Evolutionary conservation across 2,888 invertebrate genomes (phyloP).

Genomic region (Lissocephala sabroskyi): DNA sequence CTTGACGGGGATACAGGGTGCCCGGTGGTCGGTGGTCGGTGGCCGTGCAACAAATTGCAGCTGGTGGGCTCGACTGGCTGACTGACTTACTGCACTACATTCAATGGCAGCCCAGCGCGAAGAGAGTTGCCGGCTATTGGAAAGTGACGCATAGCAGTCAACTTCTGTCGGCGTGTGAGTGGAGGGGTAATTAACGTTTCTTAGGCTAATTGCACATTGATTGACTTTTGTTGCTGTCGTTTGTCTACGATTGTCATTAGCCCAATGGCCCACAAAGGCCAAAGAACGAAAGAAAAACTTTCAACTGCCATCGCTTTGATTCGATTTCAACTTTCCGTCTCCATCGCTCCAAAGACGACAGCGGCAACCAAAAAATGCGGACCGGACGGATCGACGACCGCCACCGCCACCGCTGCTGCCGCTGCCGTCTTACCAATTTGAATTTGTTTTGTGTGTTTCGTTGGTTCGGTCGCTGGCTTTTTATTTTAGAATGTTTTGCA

Average conservation of each 20-base stretch:
- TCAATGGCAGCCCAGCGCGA: slow-evolving; percentile 31
- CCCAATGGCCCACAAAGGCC: slow-evolving; percentile 16
- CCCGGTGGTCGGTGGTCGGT: too few relatives aligned
- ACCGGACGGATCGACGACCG: too few relatives aligned
- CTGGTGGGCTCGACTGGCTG: slow-evolving; percentile 17
- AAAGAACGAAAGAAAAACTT: too few relatives aligned
- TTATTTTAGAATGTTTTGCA: slow-evolving; percentile 53
- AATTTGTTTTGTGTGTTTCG: slow-evolving; percentile 14
- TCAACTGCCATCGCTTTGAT: neutral
- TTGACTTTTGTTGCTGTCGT: slow-evolving; percentile 44
- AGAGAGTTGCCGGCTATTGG: neutral
- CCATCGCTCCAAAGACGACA: neutral
- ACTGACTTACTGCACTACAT: slow-evolving; percentile 51
- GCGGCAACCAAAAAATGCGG: slow-evolving; percentile 3
- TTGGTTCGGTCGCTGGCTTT: neutral
- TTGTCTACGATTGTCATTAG: slow-evolving; percentile 45
- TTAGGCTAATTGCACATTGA: slow-evolving; percentile 54
- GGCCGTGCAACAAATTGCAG: slow-evolving; percentile 62
- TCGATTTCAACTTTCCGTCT: slow-evolving; percentile 1
- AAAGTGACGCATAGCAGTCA: neutral
- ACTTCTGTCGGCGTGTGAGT: slow-evolving; percentile 3
- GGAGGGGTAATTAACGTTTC: slow-evolving; percentile 49
- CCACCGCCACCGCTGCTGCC: too few relatives aligned
- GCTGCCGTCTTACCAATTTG: slow-evolving; percentile 3
- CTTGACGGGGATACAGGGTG: slow-evolving; percentile 49